Conservation (phyloP, 2,113 vertebrate species). For the Calidris pygmaea region DNA sequence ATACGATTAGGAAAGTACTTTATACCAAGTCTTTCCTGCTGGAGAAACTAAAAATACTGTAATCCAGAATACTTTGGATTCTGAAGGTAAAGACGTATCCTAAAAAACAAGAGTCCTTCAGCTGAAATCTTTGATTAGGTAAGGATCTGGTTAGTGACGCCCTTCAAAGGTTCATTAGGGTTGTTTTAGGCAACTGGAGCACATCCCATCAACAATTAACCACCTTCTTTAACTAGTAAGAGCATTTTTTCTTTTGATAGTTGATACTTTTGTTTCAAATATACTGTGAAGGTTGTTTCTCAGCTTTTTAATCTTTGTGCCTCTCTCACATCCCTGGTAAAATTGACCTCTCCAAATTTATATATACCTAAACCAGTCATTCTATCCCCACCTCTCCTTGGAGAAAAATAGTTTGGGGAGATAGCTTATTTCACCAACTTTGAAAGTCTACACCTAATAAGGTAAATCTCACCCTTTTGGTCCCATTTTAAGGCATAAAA, state of each 20-base stretch:
- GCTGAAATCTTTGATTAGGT: not conserved
- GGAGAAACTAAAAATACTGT: not conserved
- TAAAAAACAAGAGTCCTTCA: not conserved
- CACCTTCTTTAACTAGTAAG: not conserved
- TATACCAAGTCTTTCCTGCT: not conserved
- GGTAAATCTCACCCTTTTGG: not conserved
- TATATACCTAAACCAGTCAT: not conserved
- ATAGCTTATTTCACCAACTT: not conserved
- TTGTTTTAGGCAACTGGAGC: not conserved
- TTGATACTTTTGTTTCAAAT: not conserved
- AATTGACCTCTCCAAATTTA: not conserved
- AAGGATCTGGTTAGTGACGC: not conserved
- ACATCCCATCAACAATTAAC: not conserved
- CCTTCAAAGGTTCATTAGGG: not conserved
- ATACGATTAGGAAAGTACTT: not conserved
- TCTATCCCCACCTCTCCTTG: accelerated
- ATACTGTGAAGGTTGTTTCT: not conserved
- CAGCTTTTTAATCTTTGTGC: not conserved
- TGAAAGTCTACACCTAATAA: not conserved
- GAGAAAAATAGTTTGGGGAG: not conserved
- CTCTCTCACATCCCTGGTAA: not conserved
- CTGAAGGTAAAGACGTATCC: not conserved
- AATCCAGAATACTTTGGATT: not conserved
- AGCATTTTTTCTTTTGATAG: not conserved
- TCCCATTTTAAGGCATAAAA: not conserved